Evolutionary conservation across 2,797 vertebrate genomes (phyloP).

Genomic region (Podarcis siculus): DNA sequence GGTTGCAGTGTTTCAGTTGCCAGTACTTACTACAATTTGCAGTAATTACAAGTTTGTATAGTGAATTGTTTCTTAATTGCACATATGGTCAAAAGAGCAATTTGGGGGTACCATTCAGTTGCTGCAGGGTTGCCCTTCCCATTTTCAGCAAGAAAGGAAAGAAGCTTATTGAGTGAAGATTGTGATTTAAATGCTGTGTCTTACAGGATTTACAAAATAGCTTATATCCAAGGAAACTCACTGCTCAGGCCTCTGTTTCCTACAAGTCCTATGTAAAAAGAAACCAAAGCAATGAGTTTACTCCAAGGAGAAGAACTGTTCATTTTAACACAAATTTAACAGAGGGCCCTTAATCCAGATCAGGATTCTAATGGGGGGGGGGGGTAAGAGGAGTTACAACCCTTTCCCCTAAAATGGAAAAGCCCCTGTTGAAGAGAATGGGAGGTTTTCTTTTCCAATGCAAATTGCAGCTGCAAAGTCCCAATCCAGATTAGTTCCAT

Average conservation of each 20-base stretch:
- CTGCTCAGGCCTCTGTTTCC: background rate
- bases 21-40: slow-evolving; percentile 77
- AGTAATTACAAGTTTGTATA: slow-evolving; percentile 81
- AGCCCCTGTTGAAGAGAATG: too few species aligned
- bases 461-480: too few species aligned
- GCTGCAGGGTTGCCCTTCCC: background rate
- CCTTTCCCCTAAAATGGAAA: too few species aligned
- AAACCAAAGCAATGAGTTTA: background rate
- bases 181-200: slow-evolving; percentile 54
- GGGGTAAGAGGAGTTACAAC: too few species aligned
- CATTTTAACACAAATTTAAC: too few species aligned
- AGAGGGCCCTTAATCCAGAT: too few species aligned
- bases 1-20: slow-evolving; percentile 74
- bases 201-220: slow-evolving; percentile 58
- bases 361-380: too few species aligned
- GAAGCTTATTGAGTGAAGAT: slow-evolving; percentile 55
- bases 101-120: slow-evolving; percentile 63
- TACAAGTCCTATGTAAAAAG: background rate
- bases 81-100: slow-evolving; percentile 77
- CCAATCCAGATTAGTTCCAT: too few species aligned
- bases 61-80: slow-evolving; percentile 77
- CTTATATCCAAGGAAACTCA: background rate
- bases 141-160: slow-evolving; percentile 52
- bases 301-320: background rate
- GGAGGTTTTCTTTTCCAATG: too few species aligned